Base-by-base conservation (phyloP, 1,140 invertebrate genomes). In the Sycophila sp. region DNA sequence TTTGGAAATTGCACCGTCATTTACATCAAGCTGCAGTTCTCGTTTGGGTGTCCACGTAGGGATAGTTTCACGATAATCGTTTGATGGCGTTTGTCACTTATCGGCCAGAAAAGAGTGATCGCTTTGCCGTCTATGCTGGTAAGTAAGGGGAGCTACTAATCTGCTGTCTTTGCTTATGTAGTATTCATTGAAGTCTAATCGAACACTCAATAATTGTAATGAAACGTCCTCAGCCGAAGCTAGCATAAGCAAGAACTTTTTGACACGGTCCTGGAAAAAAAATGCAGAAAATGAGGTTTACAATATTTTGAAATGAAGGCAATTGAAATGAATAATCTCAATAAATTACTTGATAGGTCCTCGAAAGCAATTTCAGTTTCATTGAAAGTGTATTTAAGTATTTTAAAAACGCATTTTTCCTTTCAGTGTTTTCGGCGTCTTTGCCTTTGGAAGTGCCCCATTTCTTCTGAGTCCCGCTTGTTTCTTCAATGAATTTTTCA, bases 181-280 rank as follows among this genome's bases (percentile, higher is more conserved):
- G 82, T 94, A 94, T 78, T 95, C 94, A 83, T 96, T 97, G 79
- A 96, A 96, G 85, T 98, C 96, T 26, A 98, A 87, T 28, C 96
- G 89, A 74, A 95, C 95, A 69, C 95, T 95, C 26, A 98, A 89
- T 58, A 95, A 92, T 79, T 96, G 93, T 6, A 98, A 86, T 75
- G 93, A 94, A 34, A 93, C 89, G 78, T 95, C 93, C 69, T 89
- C 85, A 66, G 94, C 92, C 8, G 89, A 88, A 2, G 92, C 91
- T 22, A 96, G 85, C 87, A 92, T 92, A n/a, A 94, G 79, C n/a
- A 95, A 87, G 75, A 96, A 91, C 66, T 92, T 91, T 66, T 93
- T 91, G 8, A 94, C 92, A 78, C 92, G 90, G 74, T 92, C 91
- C 89, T 93, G 87, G 56, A 76, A 84, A 77, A 80, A 53, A 38